phyloP scores from a whole-genome alignment of 2,888 invertebrate genomes.

The Cantharis lateralis region DNA sequence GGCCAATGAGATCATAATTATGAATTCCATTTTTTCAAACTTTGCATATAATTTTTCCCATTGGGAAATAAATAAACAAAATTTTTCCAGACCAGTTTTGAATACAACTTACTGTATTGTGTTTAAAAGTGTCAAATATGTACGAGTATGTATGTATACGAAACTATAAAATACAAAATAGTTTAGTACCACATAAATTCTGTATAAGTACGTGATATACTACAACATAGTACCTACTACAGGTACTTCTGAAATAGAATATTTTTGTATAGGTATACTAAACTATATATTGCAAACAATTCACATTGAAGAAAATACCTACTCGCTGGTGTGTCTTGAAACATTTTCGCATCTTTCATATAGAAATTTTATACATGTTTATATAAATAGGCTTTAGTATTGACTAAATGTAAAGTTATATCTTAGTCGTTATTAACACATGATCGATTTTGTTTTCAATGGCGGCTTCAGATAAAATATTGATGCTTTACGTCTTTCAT shows the following conservation, averaged over 20 bases:
- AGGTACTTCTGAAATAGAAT: neutral
- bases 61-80: too few relatives aligned
- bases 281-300: neutral
- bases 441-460: slow-evolving; percentile 39
- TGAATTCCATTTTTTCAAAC: too few relatives aligned
- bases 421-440: slow-evolving; percentile 39
- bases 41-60: too few relatives aligned
- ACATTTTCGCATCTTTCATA: neutral
- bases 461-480: slow-evolving; percentile 39
- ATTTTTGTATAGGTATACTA: neutral
- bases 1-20: too few relatives aligned
- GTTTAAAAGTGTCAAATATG: too few relatives aligned
- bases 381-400: slow-evolving; percentile 22
- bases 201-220: too few relatives aligned
- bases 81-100: too few relatives aligned
- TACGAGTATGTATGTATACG: too few relatives aligned
- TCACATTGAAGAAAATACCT: neutral
- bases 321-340: neutral
- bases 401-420: slow-evolving; percentile 35
- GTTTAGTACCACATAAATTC: too few relatives aligned
- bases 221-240: too few relatives aligned
- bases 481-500: slow-evolving; percentile 29
- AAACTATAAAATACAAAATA: too few relatives aligned
- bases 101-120: too few relatives aligned
- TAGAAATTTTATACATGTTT: neutral